phyloP scores from a whole-genome alignment of 1,140 invertebrate genomes.

The Amphibalanus amphitrite region DNA sequence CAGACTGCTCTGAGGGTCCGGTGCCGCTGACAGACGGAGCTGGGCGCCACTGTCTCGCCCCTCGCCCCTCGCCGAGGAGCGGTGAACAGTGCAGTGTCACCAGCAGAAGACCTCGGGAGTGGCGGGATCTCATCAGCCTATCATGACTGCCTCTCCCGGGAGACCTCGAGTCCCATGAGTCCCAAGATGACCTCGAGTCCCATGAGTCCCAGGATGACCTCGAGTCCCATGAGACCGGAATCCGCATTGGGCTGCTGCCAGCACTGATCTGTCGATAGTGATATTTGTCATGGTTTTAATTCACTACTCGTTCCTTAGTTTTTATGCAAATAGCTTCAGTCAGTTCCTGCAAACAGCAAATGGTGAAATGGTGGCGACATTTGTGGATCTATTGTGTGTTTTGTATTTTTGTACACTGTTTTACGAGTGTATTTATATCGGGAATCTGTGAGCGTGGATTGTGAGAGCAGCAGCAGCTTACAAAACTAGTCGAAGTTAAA shows the following conservation, averaged over 20 bases:
- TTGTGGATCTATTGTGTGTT: background rate
- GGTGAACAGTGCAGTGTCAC: background rate
- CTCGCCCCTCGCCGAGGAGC: background rate
- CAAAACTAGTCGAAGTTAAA: background rate
- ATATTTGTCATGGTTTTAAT: background rate
- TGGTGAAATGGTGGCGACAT: too few relatives aligned
- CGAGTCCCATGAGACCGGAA: background rate
- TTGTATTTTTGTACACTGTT: slow-evolving; percentile 1
- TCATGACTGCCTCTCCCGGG: background rate
- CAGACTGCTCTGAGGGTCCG: too few relatives aligned
- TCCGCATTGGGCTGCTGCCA: background rate
- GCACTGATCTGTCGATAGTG: background rate
- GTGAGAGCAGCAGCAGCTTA: background rate
- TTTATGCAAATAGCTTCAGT: background rate
- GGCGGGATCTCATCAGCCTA: too few relatives aligned
- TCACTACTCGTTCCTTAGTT: background rate
- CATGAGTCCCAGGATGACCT: too few relatives aligned
- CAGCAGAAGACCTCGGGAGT: background rate
- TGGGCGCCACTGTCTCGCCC: background rate
- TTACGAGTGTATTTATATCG: background rate
- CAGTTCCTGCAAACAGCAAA: background rate
- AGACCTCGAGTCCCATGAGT: too few relatives aligned
- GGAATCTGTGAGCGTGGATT: background rate
- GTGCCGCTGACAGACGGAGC: too few relatives aligned
- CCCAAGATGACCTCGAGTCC: too few relatives aligned